Evolutionary conservation across 2,888 invertebrate genomes (phyloP), one percentile per base, ranked within the genome.

Genomic region (Dermolepida albohirtum): DNA sequence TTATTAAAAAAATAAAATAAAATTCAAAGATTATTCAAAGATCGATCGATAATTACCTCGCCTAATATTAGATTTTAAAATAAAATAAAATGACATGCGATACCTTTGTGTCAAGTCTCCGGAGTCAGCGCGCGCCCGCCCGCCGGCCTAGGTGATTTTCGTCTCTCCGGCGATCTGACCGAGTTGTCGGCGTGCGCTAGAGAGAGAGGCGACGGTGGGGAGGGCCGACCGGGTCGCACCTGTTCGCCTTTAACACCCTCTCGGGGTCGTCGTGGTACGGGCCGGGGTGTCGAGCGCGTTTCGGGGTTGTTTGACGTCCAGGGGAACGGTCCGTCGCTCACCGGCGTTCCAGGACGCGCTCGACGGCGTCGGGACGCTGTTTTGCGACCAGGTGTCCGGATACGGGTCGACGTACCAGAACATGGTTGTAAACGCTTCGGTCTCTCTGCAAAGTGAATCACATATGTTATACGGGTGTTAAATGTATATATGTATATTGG

Each of bases 171-270:
- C 64, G 12, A 40, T 41, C 64, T 41, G 40, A 54, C 54, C 43
- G 27, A 65, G 29, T 41, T 34, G 59, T n/a, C 59, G 11, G 49
- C 63, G 27, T 29, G 49, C 14, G 27, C n/a, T 52, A 11, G 34
- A 52, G 11, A 12, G 17, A 34, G 17, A 27, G 40, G 34, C 29
- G 27, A 51, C 29, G 52, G 77, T 70, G 70, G 78, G 76, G 75
- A 78, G 75, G 75, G 73, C 71, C 72, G 71, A 71, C 27, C 22
- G 43, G 44, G 73, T 76, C 78, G 78, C 82, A 82, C 81, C 81
- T 82, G 82, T 81, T 81, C 75, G 75, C 77, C 71, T 80, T 79
- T 78, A 75, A 74, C 76, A 78, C 81, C 79, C 77, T 79, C 67
- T 66, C 69, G 77, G 76, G 77, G 70, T 71, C 68, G 68, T 71